Base-by-base conservation (phyloP, 2,797 vertebrate species). In the Acanthurus tractus region DNA sequence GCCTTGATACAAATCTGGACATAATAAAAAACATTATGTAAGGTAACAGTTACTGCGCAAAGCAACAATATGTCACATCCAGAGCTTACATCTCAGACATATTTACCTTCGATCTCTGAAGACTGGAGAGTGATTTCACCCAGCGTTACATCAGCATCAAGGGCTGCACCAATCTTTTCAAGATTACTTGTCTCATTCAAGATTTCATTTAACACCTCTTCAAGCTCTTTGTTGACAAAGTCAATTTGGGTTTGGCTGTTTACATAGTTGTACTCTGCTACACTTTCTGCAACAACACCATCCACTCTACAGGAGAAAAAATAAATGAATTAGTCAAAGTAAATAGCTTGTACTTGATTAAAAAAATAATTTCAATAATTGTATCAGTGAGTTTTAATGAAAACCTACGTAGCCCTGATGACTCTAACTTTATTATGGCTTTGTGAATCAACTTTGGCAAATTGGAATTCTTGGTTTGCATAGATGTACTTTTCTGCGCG, bases 221-320 rank as follows among this genome's bases (percentile, higher is more conserved):
- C 40, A 61, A 95, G 79, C 8, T 84, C 14, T 5, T 23, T 77
- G 81, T 95, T 95, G 55, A 95, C 66, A 78, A 87, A 91, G 3
- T 78, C 29, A 70, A 95, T 95, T 83, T 95, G 79, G 9, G 83
- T 76, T 50, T 91, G 56, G 63, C 90, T 93, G 81, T 95, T 95
- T 50, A 62, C 45, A 83, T 94, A 95, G 42, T 4, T 78, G 76
- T 95, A 95, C 63, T 83, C 72, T 0, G 50, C 92, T 62, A 78
- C 18, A 4, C 77, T 92, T 15, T 90, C 77, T 55, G 85, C 90
- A 50, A 94, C 70, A 58, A 94, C 74, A 70, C 86, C 89, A 78
- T 93, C 93, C 2, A 0, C 0, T 54, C 92, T 93, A 20, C 3
- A 81, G 6, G 0, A 63, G 15, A 54, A 63, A 53, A 57, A 48